phyloP scores from a whole-genome alignment of 2,888 invertebrate genomes.

The Amphipyra berbera region DNA sequence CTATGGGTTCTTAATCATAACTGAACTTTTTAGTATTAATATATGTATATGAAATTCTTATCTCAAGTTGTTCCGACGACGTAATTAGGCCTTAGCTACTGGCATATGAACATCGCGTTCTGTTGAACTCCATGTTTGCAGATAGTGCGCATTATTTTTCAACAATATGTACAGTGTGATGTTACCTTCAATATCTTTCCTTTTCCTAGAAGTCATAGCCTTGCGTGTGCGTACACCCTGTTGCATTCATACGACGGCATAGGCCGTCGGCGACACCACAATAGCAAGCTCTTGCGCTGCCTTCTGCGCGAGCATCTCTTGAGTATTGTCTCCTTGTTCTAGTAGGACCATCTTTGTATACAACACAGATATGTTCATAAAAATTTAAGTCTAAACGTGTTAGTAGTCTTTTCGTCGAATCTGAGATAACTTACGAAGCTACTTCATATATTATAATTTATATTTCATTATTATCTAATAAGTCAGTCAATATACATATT shows the following conservation, averaged over 20 bases:
- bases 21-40: conserved; percentile 31
- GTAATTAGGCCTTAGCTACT: conserved; percentile 41
- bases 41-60: conserved; percentile 25
- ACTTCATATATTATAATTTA: conserved; percentile 82
- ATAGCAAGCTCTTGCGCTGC: conserved; percentile 31
- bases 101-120: conserved; percentile 22
- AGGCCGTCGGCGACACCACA: conserved; percentile 9
- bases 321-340: conserved; percentile 87
- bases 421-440: conserved; percentile 87
- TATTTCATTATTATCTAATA: conserved; percentile 82
- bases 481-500: conserved; percentile 86
- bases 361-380: conserved; percentile 88
- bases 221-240: conserved; percentile 28
- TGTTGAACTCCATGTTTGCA: conserved; percentile 27
- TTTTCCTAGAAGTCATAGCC: conserved; percentile 31
- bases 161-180: conserved; percentile 53
- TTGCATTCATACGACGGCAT: conserved; percentile 16
- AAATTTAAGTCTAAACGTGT: conserved; percentile 86
- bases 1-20: conserved; percentile 28
- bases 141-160: conserved; percentile 27
- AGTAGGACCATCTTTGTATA: conserved; percentile 81
- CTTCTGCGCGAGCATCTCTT: conserved; percentile 64
- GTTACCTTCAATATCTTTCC: conserved; percentile 40
- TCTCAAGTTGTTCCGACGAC: conserved; percentile 33
- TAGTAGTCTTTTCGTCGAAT: conserved; percentile 89